Conservation (phyloP, 2,797 vertebrate species). For the Sebastes reedi region DNA sequence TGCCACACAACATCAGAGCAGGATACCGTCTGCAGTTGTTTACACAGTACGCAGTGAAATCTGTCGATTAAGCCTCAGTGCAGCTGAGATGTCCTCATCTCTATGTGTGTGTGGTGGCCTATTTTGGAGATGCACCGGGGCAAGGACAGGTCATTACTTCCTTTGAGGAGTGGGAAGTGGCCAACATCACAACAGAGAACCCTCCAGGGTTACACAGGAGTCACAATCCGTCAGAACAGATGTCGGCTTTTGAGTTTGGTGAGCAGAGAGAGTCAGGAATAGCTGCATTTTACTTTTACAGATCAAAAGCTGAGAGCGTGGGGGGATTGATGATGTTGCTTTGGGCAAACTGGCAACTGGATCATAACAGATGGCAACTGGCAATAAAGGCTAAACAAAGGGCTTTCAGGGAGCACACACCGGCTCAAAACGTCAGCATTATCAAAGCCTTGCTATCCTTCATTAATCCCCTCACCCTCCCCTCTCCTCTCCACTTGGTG, state of each 20-base stretch:
- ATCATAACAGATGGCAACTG: constrained; percentile 74
- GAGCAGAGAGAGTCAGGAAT: constrained; percentile 26
- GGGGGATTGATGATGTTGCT: constrained; percentile 61
- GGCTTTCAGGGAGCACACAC: constrained; percentile 55
- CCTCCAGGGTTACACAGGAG: constrained; percentile 19
- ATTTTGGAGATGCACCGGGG: constrained; percentile 52
- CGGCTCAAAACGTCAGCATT: constrained; percentile 59
- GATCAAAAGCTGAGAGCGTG: constrained; percentile 54
- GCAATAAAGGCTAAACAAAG: constrained; percentile 73
- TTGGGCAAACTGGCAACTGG: constrained; percentile 67
- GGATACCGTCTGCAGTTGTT: background rate
- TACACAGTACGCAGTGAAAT: constrained; percentile 10
- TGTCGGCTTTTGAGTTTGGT: constrained; percentile 22
- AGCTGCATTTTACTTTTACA: constrained; percentile 49
- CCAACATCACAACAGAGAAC: constrained; percentile 28
- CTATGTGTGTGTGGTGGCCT: constrained; percentile 6
- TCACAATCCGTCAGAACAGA: constrained; percentile 36
- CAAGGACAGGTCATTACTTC: constrained; percentile 59
- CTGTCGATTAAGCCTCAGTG: constrained; percentile 17
- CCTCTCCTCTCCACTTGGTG: constrained; percentile 16
- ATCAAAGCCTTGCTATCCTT: constrained; percentile 56
- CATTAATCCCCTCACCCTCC: constrained; percentile 50
- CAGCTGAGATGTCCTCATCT: constrained; percentile 35
- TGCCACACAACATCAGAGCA: constrained; percentile 24
- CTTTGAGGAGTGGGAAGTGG: constrained; percentile 49